phyloP scores from a whole-genome alignment of 2,113 vertebrate genomes.

The Pteropus alecto region DNA sequence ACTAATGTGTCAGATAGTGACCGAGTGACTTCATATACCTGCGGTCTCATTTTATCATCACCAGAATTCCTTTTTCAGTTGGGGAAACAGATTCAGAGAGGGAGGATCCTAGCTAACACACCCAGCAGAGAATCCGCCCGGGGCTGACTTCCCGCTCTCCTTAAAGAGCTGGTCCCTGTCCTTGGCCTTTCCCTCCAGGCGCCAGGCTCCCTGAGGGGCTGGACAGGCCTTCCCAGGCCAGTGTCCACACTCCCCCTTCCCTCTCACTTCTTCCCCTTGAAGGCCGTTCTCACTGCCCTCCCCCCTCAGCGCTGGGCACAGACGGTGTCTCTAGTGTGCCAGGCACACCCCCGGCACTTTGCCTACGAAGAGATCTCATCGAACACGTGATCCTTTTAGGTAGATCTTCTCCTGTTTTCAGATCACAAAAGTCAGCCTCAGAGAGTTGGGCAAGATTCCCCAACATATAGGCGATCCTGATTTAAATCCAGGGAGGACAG shows the following conservation, averaged over 20 bases:
- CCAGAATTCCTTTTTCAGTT: neutral
- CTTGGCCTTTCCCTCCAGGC: neutral
- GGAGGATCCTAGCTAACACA: neutral
- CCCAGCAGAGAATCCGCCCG: neutral
- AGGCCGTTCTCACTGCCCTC: rapidly evolving
- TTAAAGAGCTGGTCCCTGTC: no score
- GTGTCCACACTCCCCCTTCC: no score
- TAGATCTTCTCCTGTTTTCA: neutral
- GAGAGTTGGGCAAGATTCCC: neutral
- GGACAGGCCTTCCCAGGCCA: neutral
- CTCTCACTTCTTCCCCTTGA: neutral
- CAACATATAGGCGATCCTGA: neutral
- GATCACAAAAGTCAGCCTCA: neutral
- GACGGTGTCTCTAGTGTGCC: neutral
- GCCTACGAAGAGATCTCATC: neutral
- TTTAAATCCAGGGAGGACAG: neutral
- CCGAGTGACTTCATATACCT: neutral
- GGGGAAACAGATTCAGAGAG: neutral
- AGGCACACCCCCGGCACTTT: neutral
- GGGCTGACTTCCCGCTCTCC: neutral
- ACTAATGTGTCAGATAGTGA: rapidly evolving
- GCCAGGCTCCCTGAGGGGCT: neutral
- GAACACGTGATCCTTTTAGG: neutral
- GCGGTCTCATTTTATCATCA: neutral
- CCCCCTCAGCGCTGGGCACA: neutral